Evolutionary conservation across 2,797 vertebrate genomes (phyloP), one percentile per base, ranked within the genome.

Genomic region (Lacerta agilis): DNA sequence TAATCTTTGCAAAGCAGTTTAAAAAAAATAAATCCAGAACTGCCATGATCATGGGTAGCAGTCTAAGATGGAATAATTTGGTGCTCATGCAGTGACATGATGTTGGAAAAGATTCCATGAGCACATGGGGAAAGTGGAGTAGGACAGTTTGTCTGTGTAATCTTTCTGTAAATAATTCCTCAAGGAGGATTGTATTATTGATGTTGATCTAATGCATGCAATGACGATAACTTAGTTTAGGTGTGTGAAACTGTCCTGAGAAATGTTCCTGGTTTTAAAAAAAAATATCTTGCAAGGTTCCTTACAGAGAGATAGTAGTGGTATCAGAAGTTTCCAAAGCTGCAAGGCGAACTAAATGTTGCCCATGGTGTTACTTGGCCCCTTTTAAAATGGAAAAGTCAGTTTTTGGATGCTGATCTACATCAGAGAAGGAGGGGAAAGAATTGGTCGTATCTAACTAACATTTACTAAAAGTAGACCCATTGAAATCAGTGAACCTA

Each of bases 1-100:
- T 85, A 82, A 72, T 79, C 80, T 72, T 82, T 61, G 66, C n/a
- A 72, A 86, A 78, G 29, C 25, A 72, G n/a, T n/a, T 66, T 10
- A 45, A 55, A 75, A 75, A 41, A 84, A 41, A 36, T 29, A 15
- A 72, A 72, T 15, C 58, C 45, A 72, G 38, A 41, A 41, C 49
- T n/a, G 49, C 45, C 13, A 29, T 64, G 15, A 58, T 69, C 20
- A 43, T 41, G 33, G 38, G 36, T 25, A 41, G n/a, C 17, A 58
- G 11, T 78, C 45, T 49, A 33, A 41, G 10, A 49, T 69, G 29
- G 75, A n/a, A 86, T 23, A 82, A 27, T 36, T 45, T 86, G 20
- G 64, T 25, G 23, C 49, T 69, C 29, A 8, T 78, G 3, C 5
- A 45, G 41, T 66, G 18, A 45, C 11, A 67, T 43, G n/a, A 36